A percentile compares a stretch with the other conserved stretches of the same genome.
Conservation (phyloP, 2,113 vertebrate species). For the Madoqua kirkii region DNA sequence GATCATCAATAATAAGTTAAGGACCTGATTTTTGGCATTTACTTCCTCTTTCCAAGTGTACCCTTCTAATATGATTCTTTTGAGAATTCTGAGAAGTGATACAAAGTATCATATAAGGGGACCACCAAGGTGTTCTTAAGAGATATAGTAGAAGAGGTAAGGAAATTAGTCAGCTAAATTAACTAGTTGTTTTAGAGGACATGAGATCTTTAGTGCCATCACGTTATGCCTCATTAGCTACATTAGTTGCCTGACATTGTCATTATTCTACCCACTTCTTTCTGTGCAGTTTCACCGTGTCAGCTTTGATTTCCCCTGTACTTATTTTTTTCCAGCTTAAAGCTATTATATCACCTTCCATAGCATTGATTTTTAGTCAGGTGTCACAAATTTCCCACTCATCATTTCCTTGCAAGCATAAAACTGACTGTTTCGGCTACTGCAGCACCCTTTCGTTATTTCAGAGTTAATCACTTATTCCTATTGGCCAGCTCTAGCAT, state of each 20-base stretch:
- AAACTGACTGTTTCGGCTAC: constrained; percentile 35
- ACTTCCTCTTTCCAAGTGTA: not conserved
- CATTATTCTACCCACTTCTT: constrained; percentile 48
- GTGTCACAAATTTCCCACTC: constrained; percentile 71
- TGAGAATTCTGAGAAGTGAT: not conserved
- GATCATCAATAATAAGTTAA: not conserved
- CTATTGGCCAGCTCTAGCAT: constrained; percentile 6
- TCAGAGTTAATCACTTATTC: constrained; percentile 67
- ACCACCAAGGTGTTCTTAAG: not conserved
- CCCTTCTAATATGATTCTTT: not conserved
- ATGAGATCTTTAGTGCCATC: not conserved
- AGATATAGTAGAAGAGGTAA: constrained; percentile 23
- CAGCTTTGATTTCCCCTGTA: constrained; percentile 54
- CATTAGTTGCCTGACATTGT: constrained; percentile 24
- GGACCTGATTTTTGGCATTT: not conserved
- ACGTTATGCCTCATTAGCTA: constrained; percentile 29
- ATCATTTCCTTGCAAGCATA: constrained; percentile 64
- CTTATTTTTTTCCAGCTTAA: constrained; percentile 31
- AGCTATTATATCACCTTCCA: constrained; percentile 67
- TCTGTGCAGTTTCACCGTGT: constrained; percentile 12
- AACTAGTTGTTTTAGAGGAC: not conserved
- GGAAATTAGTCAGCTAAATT: constrained; percentile 46
- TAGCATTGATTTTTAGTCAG: constrained; percentile 62
- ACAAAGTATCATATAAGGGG: not conserved
- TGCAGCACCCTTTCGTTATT: constrained; percentile 58